Conservation (phyloP, 1,140 invertebrate species). For the Panagrolaimus sp. region DNA sequence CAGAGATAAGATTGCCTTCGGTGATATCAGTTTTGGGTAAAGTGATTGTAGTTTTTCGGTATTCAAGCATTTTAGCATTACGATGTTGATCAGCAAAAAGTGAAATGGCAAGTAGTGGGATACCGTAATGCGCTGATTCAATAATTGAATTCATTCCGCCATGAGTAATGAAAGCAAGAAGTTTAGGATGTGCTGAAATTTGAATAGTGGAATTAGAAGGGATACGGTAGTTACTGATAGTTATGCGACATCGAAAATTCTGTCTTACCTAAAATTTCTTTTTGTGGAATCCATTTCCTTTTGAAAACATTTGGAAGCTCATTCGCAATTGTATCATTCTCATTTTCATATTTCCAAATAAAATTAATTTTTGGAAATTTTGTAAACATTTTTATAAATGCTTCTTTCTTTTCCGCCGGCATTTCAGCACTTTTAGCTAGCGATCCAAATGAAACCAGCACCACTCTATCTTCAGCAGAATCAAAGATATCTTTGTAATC, state of each 20-base stretch:
- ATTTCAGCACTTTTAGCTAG: not conserved
- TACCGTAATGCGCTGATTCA: conserved; percentile 67
- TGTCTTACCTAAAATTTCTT: not conserved
- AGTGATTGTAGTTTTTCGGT: conserved; percentile 5
- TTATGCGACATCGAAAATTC: no score
- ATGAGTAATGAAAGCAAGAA: conserved; percentile 61
- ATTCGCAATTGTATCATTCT: not conserved
- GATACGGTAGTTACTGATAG: no score
- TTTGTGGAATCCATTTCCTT: not conserved
- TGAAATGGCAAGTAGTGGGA: conserved; percentile 64
- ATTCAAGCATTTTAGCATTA: conserved; percentile 55
- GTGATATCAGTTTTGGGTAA: conserved; percentile 12
- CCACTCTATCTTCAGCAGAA: not conserved
- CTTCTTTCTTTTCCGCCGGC: not conserved
- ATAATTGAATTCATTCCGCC: conserved; percentile 67
- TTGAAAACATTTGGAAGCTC: conserved; percentile 2
- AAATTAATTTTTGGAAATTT: not conserved
- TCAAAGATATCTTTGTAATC: conserved; percentile 1
- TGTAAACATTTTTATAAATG: not conserved
- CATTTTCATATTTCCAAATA: conserved; percentile 7
- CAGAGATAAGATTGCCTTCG: conserved; percentile 5
- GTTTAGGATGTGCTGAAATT: conserved; percentile 1
- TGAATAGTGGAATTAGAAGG: no score
- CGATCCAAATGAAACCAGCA: not conserved
- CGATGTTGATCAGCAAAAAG: conserved; percentile 65